Evolutionary conservation across 2,888 invertebrate species (phyloP), one percentile per base, ranked within the genome.

Genomic region (Ophioninae sp.): DNA sequence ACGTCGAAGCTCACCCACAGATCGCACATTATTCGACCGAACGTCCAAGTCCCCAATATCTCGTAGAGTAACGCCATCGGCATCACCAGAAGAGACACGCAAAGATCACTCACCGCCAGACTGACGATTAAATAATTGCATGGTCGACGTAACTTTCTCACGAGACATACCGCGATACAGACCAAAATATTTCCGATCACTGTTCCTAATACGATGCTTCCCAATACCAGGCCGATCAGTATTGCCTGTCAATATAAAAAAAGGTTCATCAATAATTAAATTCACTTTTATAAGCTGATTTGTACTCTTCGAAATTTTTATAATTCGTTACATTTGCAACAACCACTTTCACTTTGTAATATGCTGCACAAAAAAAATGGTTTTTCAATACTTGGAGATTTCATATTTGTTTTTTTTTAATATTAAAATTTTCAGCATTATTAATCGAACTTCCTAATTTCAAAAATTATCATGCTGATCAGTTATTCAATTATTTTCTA

Each of bases 1-100:
- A 99, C 98, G 93, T 99, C 99, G 92, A 98, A 98, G 77, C 98
- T 97, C 83, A 98, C 98, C 99, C 99, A 99, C 85, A 98, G 95
- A 92, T 98, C 98, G 93, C 99, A 99, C 90, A 98, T 96, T 85
- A 96, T 95, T 37, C 96, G 95, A 73, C 99, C 99, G 90, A 99
- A 98, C 88, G 96, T 96, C 99, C 99, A 99, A 88, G 96, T 95
- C 83, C 98, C 98, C 89, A 97, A 95, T 84, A 99, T 96, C 93
- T 99, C 99, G 93, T 98, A 98, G 56, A 98, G 95, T 92, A 99
- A 95, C 6, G 99, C 99, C 94, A 99, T 97, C 7, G 99, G 98
- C 99, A 99, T 99, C 83, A 99, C 99, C 89, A 99, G 95, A 69
- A 97, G 95, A 3, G 99, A 98, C 77, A 99, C 99, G 92, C 99